Base-by-base conservation (phyloP, 35 echinoderm and acorn worm species). In the Ophioderma brevispina region DNA sequence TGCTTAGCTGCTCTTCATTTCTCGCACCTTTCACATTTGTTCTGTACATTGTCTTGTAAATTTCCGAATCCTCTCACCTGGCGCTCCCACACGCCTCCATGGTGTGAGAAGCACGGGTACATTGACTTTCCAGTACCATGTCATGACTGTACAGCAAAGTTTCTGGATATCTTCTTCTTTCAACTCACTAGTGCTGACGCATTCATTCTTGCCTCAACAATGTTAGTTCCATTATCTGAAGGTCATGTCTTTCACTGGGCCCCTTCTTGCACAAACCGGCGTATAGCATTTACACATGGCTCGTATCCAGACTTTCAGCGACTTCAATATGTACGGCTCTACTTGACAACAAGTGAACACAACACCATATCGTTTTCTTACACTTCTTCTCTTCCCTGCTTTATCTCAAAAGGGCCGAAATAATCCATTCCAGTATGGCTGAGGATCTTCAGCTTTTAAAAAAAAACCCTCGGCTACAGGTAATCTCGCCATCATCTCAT, bases 1-100 rank as follows among this genome's bases (percentile, higher is more conserved):
- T 97, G 18, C 38, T 40, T 0, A 97, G 85, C 21, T 34, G 59
- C 75, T 97, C 95, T 6, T 97, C 91, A 90, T 87, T 78, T 6
- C 93, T 31, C 10, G 59, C 38, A 5, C 17, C 17, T 80, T 80
- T 80, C 34, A 36, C 4, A 80, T 37, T 76, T 97, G 88, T 6
- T 39, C 33, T 19, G 32, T 11, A 39, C 40, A 92, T 34, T 13
- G 33, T n/a, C 31, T 30, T 34, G 33, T 41, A 92, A 33, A 0
- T 75, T 59, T 33, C 80, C n/a, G 30, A 88, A 78, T 37, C 78
- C 77, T 37, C 85, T 42, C 30, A 93, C 84, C 32, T 77, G 37
- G 32, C 78, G 34, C 46, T 93, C 85, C 78, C 91, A 93, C 17
- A 79, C 85, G 1, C 85, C 91, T n/a, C n/a, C n/a, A n/a, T n/a